phyloP scores from a whole-genome alignment of 2,888 invertebrate species.

The Synergus japonicus region DNA sequence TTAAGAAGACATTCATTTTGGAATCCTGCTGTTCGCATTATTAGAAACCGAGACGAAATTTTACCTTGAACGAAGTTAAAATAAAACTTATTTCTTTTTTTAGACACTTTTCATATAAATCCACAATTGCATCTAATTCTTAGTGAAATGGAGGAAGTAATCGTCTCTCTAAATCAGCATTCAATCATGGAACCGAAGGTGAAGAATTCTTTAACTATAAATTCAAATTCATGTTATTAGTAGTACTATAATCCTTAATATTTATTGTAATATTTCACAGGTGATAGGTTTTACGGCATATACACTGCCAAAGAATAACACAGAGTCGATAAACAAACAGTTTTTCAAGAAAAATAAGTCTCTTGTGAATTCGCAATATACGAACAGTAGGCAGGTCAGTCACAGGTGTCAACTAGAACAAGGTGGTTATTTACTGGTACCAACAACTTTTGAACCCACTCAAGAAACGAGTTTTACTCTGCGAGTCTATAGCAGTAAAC shows the following conservation, averaged over 20 bases:
- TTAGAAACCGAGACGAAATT: too few relatives aligned
- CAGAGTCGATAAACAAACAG: slow-evolving; percentile 87
- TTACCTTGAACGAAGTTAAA: too few relatives aligned
- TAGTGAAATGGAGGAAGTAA: slow-evolving; percentile 89
- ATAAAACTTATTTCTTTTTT: slow-evolving; percentile 43
- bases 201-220: slow-evolving; percentile 15
- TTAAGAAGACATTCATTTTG: too few relatives aligned
- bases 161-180: slow-evolving; percentile 92
- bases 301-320: slow-evolving; percentile 83
- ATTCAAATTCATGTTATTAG: background rate
- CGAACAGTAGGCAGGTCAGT: slow-evolving; percentile 93
- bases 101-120: slow-evolving; percentile 94
- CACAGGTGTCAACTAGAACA: slow-evolving; percentile 88
- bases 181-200: slow-evolving; percentile 95
- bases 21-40: background rate
- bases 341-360: slow-evolving; percentile 93
- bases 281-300: slow-evolving; percentile 93
- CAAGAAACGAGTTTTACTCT: slow-evolving; percentile 94
- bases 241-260: background rate
- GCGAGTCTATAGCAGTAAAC: slow-evolving; percentile 88
- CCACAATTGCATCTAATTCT: slow-evolving; percentile 91
- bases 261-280: slow-evolving; percentile 61
- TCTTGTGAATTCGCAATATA: slow-evolving; percentile 92
- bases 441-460: slow-evolving; percentile 94
- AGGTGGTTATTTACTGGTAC: slow-evolving; percentile 90